These are phyloP conservation scores for Aphidius ervi DNA, from an alignment of 1,140 invertebrate species.

Conservation along the genomic window DNA sequence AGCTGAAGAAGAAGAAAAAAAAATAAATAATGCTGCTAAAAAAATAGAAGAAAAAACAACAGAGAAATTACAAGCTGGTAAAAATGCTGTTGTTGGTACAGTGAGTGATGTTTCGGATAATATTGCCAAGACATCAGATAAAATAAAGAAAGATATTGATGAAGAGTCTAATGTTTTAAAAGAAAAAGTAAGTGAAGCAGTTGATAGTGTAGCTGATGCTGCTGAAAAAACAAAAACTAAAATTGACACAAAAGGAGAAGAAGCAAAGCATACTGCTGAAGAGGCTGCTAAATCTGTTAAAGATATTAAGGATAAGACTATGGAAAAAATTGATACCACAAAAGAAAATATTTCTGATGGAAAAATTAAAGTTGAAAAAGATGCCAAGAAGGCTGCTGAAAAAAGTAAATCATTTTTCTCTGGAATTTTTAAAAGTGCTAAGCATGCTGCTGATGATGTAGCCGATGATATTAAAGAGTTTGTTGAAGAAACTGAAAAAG, in stretches of 20 bases:
- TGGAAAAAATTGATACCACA: slow-evolving; percentile 10
- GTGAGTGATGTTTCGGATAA: background rate
- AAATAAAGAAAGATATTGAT: background rate
- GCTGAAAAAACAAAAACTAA: slow-evolving; percentile 18
- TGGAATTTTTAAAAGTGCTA: slow-evolving; percentile 32
- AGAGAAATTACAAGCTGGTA: background rate
- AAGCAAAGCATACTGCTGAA: background rate
- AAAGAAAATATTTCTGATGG: background rate
- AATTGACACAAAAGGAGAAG: background rate
- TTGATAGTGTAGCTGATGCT: background rate
- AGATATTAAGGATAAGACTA: slow-evolving; percentile 12
- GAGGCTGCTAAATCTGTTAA: background rate
- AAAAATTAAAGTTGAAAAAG: slow-evolving; percentile 26
- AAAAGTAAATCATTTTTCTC: slow-evolving; percentile 23
- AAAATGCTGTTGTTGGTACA: slow-evolving; percentile 14
- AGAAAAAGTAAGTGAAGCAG: slow-evolving; percentile 4
- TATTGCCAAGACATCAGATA: background rate
- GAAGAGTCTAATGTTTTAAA: no score
- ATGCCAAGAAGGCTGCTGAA: slow-evolving; percentile 24
- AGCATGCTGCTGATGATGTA: slow-evolving; percentile 33
- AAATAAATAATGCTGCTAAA: background rate
- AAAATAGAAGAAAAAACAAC: no score
- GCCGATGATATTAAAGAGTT: slow-evolving; percentile 38
- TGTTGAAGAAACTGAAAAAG: slow-evolving; percentile 23
- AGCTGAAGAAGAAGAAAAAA: slow-evolving; percentile 8